A percentile compares a stretch with the other conserved stretches of the same genome.
Evolutionary conservation across 2,113 vertebrate genomes (phyloP).

Genomic region (Halichoerus grypus): DNA sequence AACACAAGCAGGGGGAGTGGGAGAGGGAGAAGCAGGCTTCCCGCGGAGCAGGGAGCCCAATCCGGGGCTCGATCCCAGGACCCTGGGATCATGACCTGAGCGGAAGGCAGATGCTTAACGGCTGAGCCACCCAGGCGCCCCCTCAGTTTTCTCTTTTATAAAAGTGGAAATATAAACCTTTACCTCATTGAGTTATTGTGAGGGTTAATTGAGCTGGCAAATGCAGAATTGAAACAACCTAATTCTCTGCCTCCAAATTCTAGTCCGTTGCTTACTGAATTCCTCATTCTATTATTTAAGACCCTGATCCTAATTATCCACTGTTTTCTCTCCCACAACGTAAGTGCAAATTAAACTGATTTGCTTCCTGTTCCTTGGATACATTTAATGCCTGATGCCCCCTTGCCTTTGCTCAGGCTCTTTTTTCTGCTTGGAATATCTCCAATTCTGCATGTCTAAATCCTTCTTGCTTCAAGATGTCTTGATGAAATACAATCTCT

Average conservation of each 20-base stretch:
- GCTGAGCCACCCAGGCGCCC: too few relatives aligned
- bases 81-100: too few relatives aligned
- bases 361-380: background rate
- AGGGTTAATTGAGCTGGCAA: constrained; percentile 15
- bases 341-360: background rate
- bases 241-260: constrained; percentile 24
- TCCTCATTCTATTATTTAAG: constrained; percentile 36
- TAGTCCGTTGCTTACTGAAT: constrained; percentile 2
- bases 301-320: background rate
- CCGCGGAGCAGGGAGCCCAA: too few relatives aligned
- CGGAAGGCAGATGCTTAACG: too few relatives aligned
- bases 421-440: background rate
- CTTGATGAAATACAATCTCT: background rate
- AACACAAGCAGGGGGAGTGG: too few relatives aligned
- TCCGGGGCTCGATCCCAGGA: too few relatives aligned
- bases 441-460: background rate
- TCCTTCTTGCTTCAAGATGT: background rate
- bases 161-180: background rate
- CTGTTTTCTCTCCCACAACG: background rate
- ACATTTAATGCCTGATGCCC: background rate
- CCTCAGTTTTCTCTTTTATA: constrained; percentile 13
- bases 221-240: constrained; percentile 21
- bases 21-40: too few relatives aligned
- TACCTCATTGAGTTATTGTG: background rate
- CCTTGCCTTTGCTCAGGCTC: background rate